Percentiles rank a stretch among this genome's conserved stretches.
Conservation (phyloP, 1,140 invertebrate genomes). For the Maconellicoccus hirsutus region DNA sequence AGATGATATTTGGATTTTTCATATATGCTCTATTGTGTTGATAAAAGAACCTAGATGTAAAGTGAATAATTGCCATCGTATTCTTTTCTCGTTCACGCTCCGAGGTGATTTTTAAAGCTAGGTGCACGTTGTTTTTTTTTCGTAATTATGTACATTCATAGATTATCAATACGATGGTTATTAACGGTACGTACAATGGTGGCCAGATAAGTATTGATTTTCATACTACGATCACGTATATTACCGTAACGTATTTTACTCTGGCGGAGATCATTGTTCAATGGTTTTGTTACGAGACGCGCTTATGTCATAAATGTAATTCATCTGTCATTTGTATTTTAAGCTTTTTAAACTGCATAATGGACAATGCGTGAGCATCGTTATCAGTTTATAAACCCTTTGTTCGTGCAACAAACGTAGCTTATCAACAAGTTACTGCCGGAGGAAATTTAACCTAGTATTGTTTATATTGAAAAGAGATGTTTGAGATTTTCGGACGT, state of each 20-base stretch:
- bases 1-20: neutral
- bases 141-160: slow-evolving; percentile 2
- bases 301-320: neutral
- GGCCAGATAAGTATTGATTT: neutral
- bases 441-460: no score
- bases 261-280: neutral
- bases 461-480: no score
- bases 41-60: neutral
- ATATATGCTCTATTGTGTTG: neutral
- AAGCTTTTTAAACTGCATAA: neutral
- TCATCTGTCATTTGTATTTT: slow-evolving; percentile 4
- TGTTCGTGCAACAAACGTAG: no score
- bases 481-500: no score
- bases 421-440: no score
- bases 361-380: slow-evolving; percentile 6
- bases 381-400: neutral
- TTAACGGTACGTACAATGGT: neutral
- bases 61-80: slow-evolving; percentile 4
- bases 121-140: neutral
- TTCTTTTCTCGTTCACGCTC: neutral
- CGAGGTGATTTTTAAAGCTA: neutral
- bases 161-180: neutral
- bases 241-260: neutral
- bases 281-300: neutral
- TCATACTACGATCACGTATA: neutral